A percentile compares a stretch with the other conserved stretches of the same genome.
These are phyloP conservation scores for Percopsis omiscomaycus DNA, from an alignment of 2,797 vertebrate species.

Conservation along the genomic window DNA sequence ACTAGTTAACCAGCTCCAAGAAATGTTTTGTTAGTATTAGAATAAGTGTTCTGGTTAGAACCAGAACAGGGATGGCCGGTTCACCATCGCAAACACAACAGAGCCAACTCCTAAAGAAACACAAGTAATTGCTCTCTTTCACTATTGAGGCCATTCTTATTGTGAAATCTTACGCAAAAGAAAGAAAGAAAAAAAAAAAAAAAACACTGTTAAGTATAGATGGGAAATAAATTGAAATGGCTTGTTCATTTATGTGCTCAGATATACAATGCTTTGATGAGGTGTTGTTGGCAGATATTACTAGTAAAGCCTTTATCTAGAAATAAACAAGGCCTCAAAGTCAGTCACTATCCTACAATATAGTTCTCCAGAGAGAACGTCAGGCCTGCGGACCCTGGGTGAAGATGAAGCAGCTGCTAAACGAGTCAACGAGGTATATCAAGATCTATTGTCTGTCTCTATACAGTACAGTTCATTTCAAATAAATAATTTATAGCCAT, in stretches of 20 bases:
- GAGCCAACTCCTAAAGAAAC: neutral
- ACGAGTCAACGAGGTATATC: slow-evolving; percentile 80
- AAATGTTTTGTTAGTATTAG: slow-evolving; percentile 39
- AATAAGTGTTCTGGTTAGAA: slow-evolving; percentile 47
- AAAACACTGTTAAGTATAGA: slow-evolving; percentile 48
- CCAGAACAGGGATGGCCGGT: slow-evolving; percentile 46
- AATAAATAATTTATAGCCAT: slow-evolving; percentile 82
- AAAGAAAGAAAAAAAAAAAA: neutral
- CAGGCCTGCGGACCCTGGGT: slow-evolving; percentile 74
- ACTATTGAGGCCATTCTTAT: slow-evolving; percentile 62
- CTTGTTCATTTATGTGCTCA: slow-evolving; percentile 80
- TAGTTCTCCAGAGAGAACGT: slow-evolving; percentile 69
- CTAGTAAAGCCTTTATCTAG: slow-evolving; percentile 78
- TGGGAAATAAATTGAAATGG: slow-evolving; percentile 79
- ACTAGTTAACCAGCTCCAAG: slow-evolving; percentile 59
- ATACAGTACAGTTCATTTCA: slow-evolving; percentile 80
- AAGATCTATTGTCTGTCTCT: slow-evolving; percentile 80
- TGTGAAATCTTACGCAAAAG: slow-evolving; percentile 48
- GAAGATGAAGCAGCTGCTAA: slow-evolving; percentile 81
- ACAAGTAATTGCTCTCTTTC: slow-evolving; percentile 54
- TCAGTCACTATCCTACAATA: slow-evolving; percentile 77
- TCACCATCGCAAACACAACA: slow-evolving; percentile 44
- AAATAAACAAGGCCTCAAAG: slow-evolving; percentile 77
- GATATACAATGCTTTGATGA: slow-evolving; percentile 77
- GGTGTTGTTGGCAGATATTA: slow-evolving; percentile 79